These are phyloP conservation scores for Drosophila maculinotata DNA, from an alignment of 2,888 invertebrate species.

Conservation along the genomic window DNA sequence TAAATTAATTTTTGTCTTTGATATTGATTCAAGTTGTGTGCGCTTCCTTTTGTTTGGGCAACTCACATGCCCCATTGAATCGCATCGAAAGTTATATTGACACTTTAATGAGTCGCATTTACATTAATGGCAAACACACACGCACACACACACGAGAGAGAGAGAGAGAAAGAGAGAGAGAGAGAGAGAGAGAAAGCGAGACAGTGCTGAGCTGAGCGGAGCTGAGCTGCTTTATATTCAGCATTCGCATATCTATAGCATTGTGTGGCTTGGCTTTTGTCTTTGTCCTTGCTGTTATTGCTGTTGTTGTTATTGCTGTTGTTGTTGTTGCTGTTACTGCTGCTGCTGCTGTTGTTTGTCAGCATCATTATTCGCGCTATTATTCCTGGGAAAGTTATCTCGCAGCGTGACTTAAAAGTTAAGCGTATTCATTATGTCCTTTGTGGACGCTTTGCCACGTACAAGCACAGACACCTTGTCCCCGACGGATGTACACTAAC, in stretches of 20 bases:
- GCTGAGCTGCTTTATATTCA: slow-evolving; percentile 47
- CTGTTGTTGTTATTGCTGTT: not conserved
- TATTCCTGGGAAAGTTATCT: slow-evolving; percentile 71
- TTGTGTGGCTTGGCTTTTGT: slow-evolving; percentile 50
- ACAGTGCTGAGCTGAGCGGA: not conserved
- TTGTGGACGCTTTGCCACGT: slow-evolving; percentile 64
- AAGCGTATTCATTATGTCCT: slow-evolving; percentile 78
- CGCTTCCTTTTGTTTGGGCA: slow-evolving; percentile 10
- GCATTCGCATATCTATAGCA: slow-evolving; percentile 33
- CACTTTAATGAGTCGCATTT: slow-evolving; percentile 74
- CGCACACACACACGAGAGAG: not conserved
- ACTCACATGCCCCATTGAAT: slow-evolving; percentile 37
- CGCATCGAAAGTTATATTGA: slow-evolving; percentile 65
- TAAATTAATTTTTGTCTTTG: not conserved
- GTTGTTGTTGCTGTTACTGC: slow-evolving; percentile 19
- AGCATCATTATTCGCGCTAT: slow-evolving; percentile 75
- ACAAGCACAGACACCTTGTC: slow-evolving; percentile 35
- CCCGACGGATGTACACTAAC: no score
- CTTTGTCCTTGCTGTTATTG: slow-evolving; percentile 17
- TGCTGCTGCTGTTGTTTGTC: slow-evolving; percentile 54
- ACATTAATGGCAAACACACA: slow-evolving; percentile 56
- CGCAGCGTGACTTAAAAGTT: slow-evolving; percentile 77
- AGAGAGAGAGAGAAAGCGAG: not conserved
- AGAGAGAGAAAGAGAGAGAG: not conserved
- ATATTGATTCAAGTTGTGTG: slow-evolving; percentile 54